Evolutionary conservation across 2,113 vertebrate species (phyloP).

Genomic region (Erythrocercus mccallii): DNA sequence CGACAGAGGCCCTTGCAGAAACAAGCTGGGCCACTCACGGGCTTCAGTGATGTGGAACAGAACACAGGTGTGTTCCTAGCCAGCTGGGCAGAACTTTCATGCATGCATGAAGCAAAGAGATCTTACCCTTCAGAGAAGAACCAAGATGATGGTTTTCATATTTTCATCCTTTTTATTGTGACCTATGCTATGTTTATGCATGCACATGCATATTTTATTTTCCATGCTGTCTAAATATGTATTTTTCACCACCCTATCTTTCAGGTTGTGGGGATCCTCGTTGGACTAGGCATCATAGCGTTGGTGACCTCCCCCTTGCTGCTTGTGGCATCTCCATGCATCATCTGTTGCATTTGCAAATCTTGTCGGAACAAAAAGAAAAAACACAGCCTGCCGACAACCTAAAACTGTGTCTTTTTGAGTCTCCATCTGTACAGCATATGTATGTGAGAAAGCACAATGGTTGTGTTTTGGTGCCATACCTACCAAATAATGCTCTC

Average conservation of each 20-base stretch:
- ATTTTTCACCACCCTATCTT: neutral
- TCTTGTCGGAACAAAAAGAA: slow-evolving; percentile 86
- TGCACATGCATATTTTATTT: neutral
- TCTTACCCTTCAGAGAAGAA: neutral
- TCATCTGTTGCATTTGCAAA: slow-evolving; percentile 93
- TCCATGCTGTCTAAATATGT: neutral
- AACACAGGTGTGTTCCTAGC: slow-evolving; percentile 82
- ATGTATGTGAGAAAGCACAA: slow-evolving; percentile 36
- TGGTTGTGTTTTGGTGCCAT: slow-evolving; percentile 41
- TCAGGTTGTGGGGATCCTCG: slow-evolving; percentile 95
- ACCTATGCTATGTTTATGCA: neutral
- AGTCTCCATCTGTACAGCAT: neutral
- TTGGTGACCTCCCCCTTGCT: slow-evolving; percentile 93
- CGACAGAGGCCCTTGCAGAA: slow-evolving; percentile 93
- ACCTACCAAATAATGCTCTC: slow-evolving; percentile 37
- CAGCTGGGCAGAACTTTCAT: neutral
- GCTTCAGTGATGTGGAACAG: slow-evolving; percentile 98
- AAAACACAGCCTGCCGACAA: slow-evolving; percentile 73
- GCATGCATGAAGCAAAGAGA: neutral
- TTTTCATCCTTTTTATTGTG: neutral
- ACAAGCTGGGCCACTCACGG: slow-evolving; percentile 95
- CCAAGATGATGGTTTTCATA: neutral
- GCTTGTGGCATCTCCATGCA: slow-evolving; percentile 92
- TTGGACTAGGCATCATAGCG: slow-evolving; percentile 89
- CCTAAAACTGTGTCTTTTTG: slow-evolving; percentile 51